Conservation (phyloP, 2,888 invertebrate genomes). For the Furcula furcula region DNA sequence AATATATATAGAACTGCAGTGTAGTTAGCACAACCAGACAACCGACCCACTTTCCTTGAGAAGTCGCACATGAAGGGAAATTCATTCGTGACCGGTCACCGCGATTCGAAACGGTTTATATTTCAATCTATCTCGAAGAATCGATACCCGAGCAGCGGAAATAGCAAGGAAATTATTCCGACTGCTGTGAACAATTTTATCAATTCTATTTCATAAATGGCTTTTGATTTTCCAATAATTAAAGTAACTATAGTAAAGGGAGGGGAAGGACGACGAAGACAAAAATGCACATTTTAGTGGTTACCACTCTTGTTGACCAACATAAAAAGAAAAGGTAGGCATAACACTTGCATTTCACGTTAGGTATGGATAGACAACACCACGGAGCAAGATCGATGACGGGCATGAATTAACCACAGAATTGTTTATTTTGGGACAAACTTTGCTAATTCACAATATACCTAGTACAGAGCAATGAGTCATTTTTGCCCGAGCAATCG, state of each 20-base stretch:
- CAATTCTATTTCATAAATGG: background rate
- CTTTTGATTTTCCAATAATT: background rate
- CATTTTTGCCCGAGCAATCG: too few relatives aligned
- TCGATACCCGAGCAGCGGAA: conserved; percentile 5
- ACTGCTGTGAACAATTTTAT: conserved; percentile 1
- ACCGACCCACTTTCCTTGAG: conserved; percentile 68
- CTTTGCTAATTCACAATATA: too few relatives aligned
- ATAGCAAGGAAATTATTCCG: conserved; percentile 1
- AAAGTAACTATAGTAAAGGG: background rate
- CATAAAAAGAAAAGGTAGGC: too few relatives aligned
- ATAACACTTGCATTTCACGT: too few relatives aligned
- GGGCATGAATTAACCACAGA: too few relatives aligned
- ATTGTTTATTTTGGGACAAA: too few relatives aligned
- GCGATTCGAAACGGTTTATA: conserved; percentile 33
- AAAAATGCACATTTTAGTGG: too few relatives aligned
- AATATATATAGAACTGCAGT: conserved; percentile 32
- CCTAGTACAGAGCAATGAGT: too few relatives aligned
- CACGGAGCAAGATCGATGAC: too few relatives aligned
- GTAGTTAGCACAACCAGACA: conserved; percentile 54
- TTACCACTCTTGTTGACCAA: too few relatives aligned
- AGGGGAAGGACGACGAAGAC: too few relatives aligned
- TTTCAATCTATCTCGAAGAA: conserved; percentile 29
- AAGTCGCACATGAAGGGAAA: conserved; percentile 64
- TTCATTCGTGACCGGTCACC: conserved; percentile 47
- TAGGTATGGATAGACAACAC: too few relatives aligned